phyloP scores from a whole-genome alignment of 2,797 vertebrate species.

The Acanthurus lineatus region DNA sequence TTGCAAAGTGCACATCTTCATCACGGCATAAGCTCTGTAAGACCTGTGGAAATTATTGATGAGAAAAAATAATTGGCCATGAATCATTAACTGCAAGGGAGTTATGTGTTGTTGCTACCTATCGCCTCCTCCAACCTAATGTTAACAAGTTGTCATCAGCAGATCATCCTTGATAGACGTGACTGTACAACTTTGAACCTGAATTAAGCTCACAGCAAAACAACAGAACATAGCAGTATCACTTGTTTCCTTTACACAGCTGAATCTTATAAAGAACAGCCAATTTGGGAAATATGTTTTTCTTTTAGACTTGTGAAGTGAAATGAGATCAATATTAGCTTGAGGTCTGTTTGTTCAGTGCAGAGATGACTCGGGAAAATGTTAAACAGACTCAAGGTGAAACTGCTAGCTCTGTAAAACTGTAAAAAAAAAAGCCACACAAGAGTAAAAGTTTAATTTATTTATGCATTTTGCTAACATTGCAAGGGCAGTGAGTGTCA shows the following conservation, averaged over 20 bases:
- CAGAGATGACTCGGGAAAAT: slow-evolving; percentile 19
- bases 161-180: slow-evolving; percentile 18
- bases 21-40: slow-evolving; percentile 45
- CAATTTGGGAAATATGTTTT: slow-evolving; percentile 24
- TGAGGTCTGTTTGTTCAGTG: background rate
- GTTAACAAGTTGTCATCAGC: background rate
- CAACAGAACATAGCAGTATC: slow-evolving; percentile 1
- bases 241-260: slow-evolving; percentile 14
- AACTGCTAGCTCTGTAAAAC: background rate
- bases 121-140: slow-evolving; percentile 43
- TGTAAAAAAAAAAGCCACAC: background rate
- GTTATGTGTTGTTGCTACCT: slow-evolving; percentile 44
- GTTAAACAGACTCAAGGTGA: background rate
- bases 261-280: slow-evolving; percentile 14
- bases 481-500: background rate
- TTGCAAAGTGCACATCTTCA: slow-evolving; percentile 82
- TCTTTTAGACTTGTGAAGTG: slow-evolving; percentile 17
- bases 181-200: slow-evolving; percentile 25
- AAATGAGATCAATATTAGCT: slow-evolving; percentile 35
- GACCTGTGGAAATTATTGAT: slow-evolving; percentile 63
- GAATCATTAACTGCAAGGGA: slow-evolving; percentile 55
- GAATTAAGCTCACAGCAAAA: slow-evolving; percentile 20
- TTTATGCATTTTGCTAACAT: background rate
- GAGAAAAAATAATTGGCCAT: slow-evolving; percentile 42
- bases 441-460: background rate